Evolutionary conservation across 2,113 vertebrate species (phyloP), one percentile per base, ranked within the genome.

Genomic region (Pundamilia nyererei): DNA sequence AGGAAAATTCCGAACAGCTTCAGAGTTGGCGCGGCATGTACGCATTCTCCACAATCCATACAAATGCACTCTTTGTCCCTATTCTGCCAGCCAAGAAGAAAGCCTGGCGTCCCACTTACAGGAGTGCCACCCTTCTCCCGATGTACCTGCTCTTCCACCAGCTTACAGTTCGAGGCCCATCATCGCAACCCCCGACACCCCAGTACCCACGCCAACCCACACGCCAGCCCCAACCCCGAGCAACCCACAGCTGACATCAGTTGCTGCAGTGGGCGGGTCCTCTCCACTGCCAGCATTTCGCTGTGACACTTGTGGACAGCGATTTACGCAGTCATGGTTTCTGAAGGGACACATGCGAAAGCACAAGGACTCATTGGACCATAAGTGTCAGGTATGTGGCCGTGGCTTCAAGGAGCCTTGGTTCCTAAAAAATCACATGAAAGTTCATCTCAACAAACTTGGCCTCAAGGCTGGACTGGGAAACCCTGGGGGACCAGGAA

Each of bases 371-470:
- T 98, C 98, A 56, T 96, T 98, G 85, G 98, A 98, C 93, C 98
- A 98, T 80, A 97, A 98, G 89, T 98, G 98, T 92, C 97, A 97
- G 70, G 97, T 98, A 24, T 98, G 98, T 33, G 98, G 98, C 56
- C 97, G 98, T 79, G 97, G 98, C 91, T 98, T 98, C 93, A 98
- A 98, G 92, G 98, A 98, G 91, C 97, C 98, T 51, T 98, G 98
- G 98, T 98, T 98, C 94, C 97, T 98, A 62, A 98, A 98, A 94
- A 98, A 98, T 93, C 98, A 98, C 95, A 98, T 98, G 98, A 98
- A 98, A 94, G 98, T 98, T 86, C 98, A 98, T 81, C 97, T 98
- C 86, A 98, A 98, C 95, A 98, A 98, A 94, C 95, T 98, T 53
- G 97, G 97, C 7, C 94, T 97, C 9, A 97, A 96, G 62, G 93